phyloP scores from a whole-genome alignment of 2,797 vertebrate genomes.

The Melanotaenia pygmaea region DNA sequence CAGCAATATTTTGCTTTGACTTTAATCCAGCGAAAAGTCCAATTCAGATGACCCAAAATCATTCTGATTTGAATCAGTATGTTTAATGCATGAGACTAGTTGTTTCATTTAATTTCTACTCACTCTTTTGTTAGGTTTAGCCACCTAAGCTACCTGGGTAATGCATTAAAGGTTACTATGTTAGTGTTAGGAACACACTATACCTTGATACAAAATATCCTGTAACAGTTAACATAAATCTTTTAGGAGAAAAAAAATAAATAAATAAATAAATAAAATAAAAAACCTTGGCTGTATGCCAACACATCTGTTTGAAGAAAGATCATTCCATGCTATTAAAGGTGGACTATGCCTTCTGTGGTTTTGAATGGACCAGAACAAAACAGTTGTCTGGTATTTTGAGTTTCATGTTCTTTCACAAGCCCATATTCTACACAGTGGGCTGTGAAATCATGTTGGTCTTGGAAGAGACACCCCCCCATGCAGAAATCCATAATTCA shows the following conservation, averaged over 20 bases:
- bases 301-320: constrained; percentile 47
- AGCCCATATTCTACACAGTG: constrained; percentile 76
- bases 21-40: too few species aligned
- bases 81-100: too few species aligned
- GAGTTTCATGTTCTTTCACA: constrained; percentile 62
- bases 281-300: constrained; percentile 41
- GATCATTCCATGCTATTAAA: constrained; percentile 64
- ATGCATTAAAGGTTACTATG: background rate
- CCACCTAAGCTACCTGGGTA: background rate
- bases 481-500: constrained; percentile 83
- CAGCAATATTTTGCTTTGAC: too few species aligned
- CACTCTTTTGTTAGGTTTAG: background rate
- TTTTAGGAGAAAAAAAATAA: background rate
- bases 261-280: background rate
- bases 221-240: background rate
- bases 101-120: too few species aligned
- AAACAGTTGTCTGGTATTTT: constrained; percentile 73
- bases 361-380: constrained; percentile 71
- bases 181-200: background rate
- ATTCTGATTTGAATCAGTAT: too few species aligned
- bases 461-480: constrained; percentile 64
- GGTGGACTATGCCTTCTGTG: constrained; percentile 68
- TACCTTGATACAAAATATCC: too few species aligned
- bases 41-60: too few species aligned
- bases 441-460: constrained; percentile 81